Evolutionary conservation across 2,797 vertebrate genomes (phyloP).

Genomic region (Garrulus glandarius): DNA sequence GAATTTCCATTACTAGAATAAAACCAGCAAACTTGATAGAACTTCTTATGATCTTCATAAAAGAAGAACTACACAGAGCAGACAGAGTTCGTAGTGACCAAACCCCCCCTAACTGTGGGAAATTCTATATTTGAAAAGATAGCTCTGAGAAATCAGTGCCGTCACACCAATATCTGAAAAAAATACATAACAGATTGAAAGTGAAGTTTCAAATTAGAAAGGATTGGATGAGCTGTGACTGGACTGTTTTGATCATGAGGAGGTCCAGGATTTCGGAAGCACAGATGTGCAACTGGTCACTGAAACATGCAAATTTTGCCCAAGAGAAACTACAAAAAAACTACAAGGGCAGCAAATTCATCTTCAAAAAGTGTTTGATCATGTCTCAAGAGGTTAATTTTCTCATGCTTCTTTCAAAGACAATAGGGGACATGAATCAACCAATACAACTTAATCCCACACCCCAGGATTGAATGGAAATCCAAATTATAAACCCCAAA

Average conservation of each 20-base stretch:
- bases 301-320: neutral
- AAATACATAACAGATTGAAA: neutral
- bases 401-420: neutral
- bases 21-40: neutral
- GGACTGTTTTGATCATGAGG: accelerated
- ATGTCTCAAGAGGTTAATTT: neutral
- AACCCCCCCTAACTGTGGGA: accelerated
- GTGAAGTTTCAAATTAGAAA: neutral
- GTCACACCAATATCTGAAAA: neutral
- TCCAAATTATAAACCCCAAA: neutral
- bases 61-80: neutral
- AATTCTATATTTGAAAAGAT: neutral
- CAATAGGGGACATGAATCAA: neutral
- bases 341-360: neutral
- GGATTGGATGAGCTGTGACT: neutral
- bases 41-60: neutral
- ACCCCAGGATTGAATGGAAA: neutral
- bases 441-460: neutral
- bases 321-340: neutral
- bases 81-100: neutral
- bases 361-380: neutral
- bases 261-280: neutral
- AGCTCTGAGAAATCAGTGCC: neutral
- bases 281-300: neutral
- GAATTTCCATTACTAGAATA: neutral